Evolutionary conservation across 2,888 invertebrate genomes (phyloP).

Genomic region (Papilio gigon): DNA sequence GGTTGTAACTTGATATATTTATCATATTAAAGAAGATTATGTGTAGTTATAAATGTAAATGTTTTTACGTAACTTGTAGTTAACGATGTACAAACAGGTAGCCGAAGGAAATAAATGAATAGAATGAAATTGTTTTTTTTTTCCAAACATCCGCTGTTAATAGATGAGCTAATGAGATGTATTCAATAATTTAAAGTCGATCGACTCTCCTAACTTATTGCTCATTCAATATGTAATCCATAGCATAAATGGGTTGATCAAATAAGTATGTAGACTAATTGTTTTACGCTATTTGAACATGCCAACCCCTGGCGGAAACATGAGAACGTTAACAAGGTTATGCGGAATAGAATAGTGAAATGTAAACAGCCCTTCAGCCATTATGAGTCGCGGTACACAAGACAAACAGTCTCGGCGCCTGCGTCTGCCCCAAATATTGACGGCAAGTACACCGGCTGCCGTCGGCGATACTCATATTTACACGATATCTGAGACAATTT

Average conservation of each 20-base stretch:
- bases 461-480: slow-evolving; percentile 40
- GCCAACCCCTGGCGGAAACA: slow-evolving; percentile 45
- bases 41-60: slow-evolving; percentile 78
- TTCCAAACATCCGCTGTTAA: no score
- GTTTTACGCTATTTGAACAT: slow-evolving; percentile 36
- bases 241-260: background rate
- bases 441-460: slow-evolving; percentile 52
- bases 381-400: slow-evolving; percentile 72
- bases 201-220: background rate
- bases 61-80: slow-evolving; percentile 80
- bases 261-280: slow-evolving; percentile 26
- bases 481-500: background rate
- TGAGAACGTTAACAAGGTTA: slow-evolving; percentile 70
- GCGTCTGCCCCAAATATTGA: slow-evolving; percentile 71
- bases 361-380: slow-evolving; percentile 71
- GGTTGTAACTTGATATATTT: slow-evolving; percentile 79
- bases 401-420: slow-evolving; percentile 68
- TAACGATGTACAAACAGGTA: slow-evolving; percentile 77
- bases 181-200: background rate
- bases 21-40: slow-evolving; percentile 71
- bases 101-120: slow-evolving; percentile 76
- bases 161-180: background rate
- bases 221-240: background rate
- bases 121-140: slow-evolving; percentile 49
- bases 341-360: slow-evolving; percentile 68